These are phyloP conservation scores for Thamnaconus septentrionalis DNA, from an alignment of 2,113 vertebrate genomes.

Conservation along the genomic window DNA sequence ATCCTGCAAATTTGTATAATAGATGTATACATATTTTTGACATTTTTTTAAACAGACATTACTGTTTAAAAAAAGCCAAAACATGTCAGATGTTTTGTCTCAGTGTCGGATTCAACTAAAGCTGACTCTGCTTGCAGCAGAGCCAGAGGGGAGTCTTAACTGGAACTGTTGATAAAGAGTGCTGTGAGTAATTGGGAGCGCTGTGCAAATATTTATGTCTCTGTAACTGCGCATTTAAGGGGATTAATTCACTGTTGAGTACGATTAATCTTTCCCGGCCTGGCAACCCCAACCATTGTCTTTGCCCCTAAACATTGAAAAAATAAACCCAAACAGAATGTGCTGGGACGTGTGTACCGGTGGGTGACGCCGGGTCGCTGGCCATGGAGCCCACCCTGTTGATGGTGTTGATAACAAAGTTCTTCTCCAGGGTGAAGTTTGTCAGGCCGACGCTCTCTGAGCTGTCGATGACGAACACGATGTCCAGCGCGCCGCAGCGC, in stretches of 20 bases:
- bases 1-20: too few species aligned
- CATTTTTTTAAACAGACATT: too few species aligned
- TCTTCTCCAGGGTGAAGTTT: slow-evolving; percentile 97
- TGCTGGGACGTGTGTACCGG: slow-evolving; percentile 66
- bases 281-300: too few species aligned
- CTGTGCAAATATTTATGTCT: slow-evolving; percentile 4
- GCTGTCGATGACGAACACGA: slow-evolving; percentile 97
- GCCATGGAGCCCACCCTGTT: slow-evolving; percentile 91
- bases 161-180: not conserved
- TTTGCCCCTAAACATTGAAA: too few species aligned
- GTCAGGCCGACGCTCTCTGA: slow-evolving; percentile 95
- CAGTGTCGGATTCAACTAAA: not conserved
- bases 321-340: not conserved
- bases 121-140: not conserved
- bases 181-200: not conserved
- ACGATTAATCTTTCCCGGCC: slow-evolving; percentile 12
- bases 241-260: too few species aligned
- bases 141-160: not conserved
- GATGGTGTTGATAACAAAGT: slow-evolving; percentile 95
- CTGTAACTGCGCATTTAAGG: not conserved
- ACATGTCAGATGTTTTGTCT: too few species aligned
- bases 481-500: slow-evolving; percentile 91
- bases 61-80: too few species aligned
- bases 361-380: slow-evolving; percentile 84
- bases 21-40: too few species aligned